phyloP scores from a whole-genome alignment of 2,113 vertebrate genomes.

The Burhinus bistriatus region DNA sequence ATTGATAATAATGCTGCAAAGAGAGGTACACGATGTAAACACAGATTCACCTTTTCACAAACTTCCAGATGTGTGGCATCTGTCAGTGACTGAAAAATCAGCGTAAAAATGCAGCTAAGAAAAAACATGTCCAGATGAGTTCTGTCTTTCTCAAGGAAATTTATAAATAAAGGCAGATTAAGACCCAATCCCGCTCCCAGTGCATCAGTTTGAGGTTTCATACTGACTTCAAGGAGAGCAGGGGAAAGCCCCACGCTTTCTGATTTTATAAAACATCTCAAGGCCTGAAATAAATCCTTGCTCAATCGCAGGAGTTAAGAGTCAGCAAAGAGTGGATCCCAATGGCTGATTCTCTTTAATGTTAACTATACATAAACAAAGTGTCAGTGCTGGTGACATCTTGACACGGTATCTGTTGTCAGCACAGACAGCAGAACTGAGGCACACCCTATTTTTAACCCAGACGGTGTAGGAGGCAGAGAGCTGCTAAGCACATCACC shows the following conservation, averaged over 20 bases:
- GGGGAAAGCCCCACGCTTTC: neutral
- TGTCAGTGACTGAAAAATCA: neutral
- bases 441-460: neutral
- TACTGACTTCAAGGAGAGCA: neutral
- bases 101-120: neutral
- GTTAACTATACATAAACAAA: neutral
- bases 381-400: neutral
- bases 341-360: neutral
- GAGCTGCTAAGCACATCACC: neutral
- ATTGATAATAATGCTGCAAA: neutral
- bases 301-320: neutral
- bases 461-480: neutral
- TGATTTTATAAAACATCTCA: neutral
- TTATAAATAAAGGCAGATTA: neutral
- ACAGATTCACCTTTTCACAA: neutral
- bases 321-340: neutral
- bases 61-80: neutral
- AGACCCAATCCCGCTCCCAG: neutral
- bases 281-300: neutral
- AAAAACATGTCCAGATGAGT: neutral
- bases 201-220: neutral
- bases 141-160: neutral
- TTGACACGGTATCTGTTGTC: rapidly evolving
- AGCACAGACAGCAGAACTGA: neutral
- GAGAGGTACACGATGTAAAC: neutral